Percentiles rank a stretch among this genome's conserved stretches.
Evolutionary conservation across 2,888 invertebrate species (phyloP).

Genomic region (Rhorus exstirpatorius): DNA sequence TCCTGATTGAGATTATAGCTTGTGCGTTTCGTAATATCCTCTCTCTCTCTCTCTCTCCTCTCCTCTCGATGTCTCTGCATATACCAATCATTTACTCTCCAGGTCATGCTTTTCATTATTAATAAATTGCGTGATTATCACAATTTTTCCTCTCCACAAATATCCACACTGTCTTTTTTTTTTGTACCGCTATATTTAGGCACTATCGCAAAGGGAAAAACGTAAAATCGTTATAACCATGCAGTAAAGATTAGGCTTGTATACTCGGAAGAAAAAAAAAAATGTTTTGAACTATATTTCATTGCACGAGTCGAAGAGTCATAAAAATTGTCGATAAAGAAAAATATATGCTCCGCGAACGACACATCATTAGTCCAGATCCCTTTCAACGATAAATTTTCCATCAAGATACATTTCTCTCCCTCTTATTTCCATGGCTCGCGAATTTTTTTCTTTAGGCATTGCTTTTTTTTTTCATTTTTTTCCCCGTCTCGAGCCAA

Average conservation of each 20-base stretch:
- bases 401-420: too few relatives aligned
- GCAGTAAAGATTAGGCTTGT: too few relatives aligned
- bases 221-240: background rate
- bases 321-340: too few relatives aligned
- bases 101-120: conserved; percentile 60
- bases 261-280: too few relatives aligned
- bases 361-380: too few relatives aligned
- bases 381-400: too few relatives aligned
- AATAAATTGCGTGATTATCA: conserved; percentile 64
- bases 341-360: too few relatives aligned
- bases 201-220: too few relatives aligned
- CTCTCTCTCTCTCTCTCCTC: conserved; percentile 29
- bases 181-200: conserved; percentile 16
- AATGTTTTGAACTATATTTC: too few relatives aligned
- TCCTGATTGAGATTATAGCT: too few relatives aligned
- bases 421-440: background rate
- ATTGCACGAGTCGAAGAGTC: too few relatives aligned
- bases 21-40: conserved; percentile 63
- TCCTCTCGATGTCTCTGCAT: conserved; percentile 42
- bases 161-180: background rate
- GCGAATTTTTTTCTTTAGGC: background rate
- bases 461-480: background rate
- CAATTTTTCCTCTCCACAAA: conserved; percentile 44
- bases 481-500: conserved; percentile 4
- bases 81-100: conserved; percentile 18